Conservation (phyloP, 2,797 vertebrate species). For the Mico argentatus region DNA sequence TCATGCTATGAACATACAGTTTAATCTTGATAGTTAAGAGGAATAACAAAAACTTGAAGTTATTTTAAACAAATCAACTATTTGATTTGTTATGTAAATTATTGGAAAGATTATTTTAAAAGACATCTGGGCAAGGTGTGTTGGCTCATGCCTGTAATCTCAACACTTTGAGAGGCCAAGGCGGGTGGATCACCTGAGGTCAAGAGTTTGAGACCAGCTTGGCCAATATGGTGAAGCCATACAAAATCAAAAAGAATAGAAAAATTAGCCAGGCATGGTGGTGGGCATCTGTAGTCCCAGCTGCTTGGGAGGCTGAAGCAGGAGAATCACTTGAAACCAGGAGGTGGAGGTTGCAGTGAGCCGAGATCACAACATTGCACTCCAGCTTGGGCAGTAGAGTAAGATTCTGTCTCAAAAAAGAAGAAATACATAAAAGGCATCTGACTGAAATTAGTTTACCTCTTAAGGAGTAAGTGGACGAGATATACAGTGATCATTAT, state of each 20-base stretch:
- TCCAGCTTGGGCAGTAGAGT: too few relatives aligned
- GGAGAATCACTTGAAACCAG: not conserved
- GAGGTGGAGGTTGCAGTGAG: not conserved
- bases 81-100: not conserved
- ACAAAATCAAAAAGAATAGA: not conserved
- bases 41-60: not conserved
- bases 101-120: not conserved
- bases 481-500: too few relatives aligned
- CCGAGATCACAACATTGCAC: fast-evolving
- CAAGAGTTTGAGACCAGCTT: not conserved
- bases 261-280: not conserved
- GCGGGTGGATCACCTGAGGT: not conserved
- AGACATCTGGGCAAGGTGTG: fast-evolving
- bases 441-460: not conserved
- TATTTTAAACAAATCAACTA: not conserved
- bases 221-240: not conserved
- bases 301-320: not conserved
- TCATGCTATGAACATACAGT: not conserved
- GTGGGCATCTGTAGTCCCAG: not conserved
- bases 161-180: too few relatives aligned
- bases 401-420: too few relatives aligned
- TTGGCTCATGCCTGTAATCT: too few relatives aligned
- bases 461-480: not conserved
- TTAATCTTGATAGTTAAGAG: not conserved
- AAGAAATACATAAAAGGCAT: not conserved